A percentile compares a stretch with the other conserved stretches of the same genome.
Evolutionary conservation across 2,797 vertebrate species (phyloP).

Genomic region (Chloroceryle inda): DNA sequence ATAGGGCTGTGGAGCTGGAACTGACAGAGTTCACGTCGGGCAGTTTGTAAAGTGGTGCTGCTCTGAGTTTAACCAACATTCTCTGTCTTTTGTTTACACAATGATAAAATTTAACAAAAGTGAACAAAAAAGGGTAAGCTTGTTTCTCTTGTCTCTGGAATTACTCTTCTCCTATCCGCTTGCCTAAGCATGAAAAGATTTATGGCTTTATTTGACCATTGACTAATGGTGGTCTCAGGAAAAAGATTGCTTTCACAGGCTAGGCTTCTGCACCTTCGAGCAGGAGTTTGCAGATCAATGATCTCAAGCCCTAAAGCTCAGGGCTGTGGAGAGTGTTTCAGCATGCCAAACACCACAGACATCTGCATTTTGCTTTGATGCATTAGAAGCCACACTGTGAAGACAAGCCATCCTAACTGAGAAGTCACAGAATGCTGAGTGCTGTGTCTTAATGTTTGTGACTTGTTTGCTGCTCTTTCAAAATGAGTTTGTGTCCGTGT

Average conservation of each 20-base stretch:
- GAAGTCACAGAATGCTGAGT: not conserved
- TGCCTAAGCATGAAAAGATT: not conserved
- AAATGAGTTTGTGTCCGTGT: not conserved
- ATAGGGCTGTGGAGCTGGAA: not conserved
- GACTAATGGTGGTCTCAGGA: not conserved
- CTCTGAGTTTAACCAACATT: not conserved
- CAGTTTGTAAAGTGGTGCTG: not conserved
- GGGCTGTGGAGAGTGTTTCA: not conserved
- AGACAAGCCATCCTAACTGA: not conserved
- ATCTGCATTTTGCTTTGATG: not conserved
- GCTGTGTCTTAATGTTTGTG: not conserved
- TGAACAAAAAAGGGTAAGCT: not conserved
- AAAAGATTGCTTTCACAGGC: not conserved
- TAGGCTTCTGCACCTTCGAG: not conserved
- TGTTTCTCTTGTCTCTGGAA: not conserved
- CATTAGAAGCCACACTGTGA: not conserved
- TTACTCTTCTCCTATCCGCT: not conserved
- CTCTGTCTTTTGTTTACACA: not conserved
- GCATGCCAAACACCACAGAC: not conserved
- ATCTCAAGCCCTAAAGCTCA: not conserved
- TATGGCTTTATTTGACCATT: not conserved
- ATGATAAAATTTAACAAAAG: not conserved
- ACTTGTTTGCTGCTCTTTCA: not conserved
- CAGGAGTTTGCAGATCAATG: not conserved
- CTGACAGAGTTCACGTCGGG: not conserved